Base-by-base conservation (phyloP, 2,888 invertebrate species). In the Heliconius ethilla region DNA sequence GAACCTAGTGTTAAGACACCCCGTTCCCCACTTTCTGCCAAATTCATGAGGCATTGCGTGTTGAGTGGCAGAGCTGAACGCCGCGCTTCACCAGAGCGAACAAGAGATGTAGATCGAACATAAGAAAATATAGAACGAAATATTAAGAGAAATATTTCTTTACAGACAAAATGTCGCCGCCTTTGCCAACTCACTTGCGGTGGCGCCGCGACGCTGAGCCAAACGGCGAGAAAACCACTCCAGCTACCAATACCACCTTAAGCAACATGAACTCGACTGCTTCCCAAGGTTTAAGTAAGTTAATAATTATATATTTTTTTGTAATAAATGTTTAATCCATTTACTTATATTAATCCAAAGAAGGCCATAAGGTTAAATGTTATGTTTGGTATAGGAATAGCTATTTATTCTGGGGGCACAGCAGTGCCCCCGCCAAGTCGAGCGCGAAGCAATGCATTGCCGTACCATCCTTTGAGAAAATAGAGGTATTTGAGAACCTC, bases 111-210 rank as follows among this genome's bases (percentile, higher is more conserved):
- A 59, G n/a, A n/a, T 18, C 51, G 2, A 29, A 6, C 29, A 29
- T 33, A 33, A 55, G 10, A 55, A 59, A n/a, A n/a, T 59, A 59
- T n/a, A n/a, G 59, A n/a, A 51, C 51, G 18, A n/a, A 59, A 59
- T 59, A 40, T n/a, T 70, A 70, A 33, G n/a, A 33, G 40, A 69
- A 80, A 75, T 70, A 78, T 45, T 77, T 79, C 75, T 78, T 82
- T 79, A 33, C 86, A 90, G 90, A 82, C 82, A 83, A 79, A 55
- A 94, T 94, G 94, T 91, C 94, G 85, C 92, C 93, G 81, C 86
- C 90, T 77, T 86, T 90, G 81, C 89, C 86, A 82, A 84, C 88
- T 76, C 84, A 90, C 87, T 89, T 92, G 86, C 91, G 95, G 88
- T 91, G 92, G 92, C 93, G 90, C 87, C 93, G 91, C 82, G 89